Base-by-base conservation (phyloP, 2,113 vertebrate genomes). In the Siniperca knerii region DNA sequence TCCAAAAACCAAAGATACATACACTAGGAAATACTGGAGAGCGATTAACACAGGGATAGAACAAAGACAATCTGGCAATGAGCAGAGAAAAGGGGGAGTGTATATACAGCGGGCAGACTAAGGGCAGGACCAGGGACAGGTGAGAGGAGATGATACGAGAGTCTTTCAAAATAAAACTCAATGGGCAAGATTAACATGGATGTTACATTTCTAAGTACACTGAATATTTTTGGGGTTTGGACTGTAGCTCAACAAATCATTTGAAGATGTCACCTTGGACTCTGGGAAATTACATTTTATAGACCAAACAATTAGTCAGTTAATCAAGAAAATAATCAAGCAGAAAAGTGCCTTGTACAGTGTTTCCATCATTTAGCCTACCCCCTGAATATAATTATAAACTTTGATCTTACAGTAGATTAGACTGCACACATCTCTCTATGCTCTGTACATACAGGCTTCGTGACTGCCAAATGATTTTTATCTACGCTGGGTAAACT, bases 401-500 rank as follows among this genome's bases (percentile, higher is more conserved):
- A 79, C 40, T 23, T 44, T 81, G 54, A 70, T 64, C 25, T 37
- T 57, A 70, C 35, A 46, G 23, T 54, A 48, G 21, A 57, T 23
- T 29, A 40, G 33, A 75, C 46, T 75, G 25, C 58, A 68, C 68
- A 75, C 54, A 55, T 85, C 54, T 67, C 23, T 82, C 46, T 46
- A 25, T 54, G 16, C 44, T 71, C 40, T 83, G 29, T 57, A 54
- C 60, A 79, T 77, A 50, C 42, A 65, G 64, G 23, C 40, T 33
- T 64, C 29, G 1, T 72, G 54, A 64, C 74, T 57, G 64, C 82
- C 58, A 82, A 76, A 85, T 83, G 61, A 89, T 90, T 92, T 91
- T 58, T 87, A 85, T 91, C 89, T 91, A 40, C 46, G 73, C 67
- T 75, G 73, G 69, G 88, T 79, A 94, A 91, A 91, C 87, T 91